Conservation (phyloP, 2,113 vertebrate genomes). For the Mixornis gularis region DNA sequence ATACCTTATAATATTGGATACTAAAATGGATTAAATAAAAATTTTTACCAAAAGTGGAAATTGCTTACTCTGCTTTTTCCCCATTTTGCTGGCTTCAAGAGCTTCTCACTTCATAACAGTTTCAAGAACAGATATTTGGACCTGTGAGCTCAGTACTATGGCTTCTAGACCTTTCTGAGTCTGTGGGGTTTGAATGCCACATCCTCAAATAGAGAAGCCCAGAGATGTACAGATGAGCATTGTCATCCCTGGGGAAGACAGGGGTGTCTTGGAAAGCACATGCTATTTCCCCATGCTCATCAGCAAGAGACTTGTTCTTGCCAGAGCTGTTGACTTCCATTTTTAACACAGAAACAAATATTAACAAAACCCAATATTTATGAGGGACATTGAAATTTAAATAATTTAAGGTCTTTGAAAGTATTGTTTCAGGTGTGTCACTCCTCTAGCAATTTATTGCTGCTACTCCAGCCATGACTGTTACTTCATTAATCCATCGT, state of each 20-base stretch:
- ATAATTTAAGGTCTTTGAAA: conserved; percentile 33
- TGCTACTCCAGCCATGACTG: conserved; percentile 38
- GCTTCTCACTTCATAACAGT: not conserved
- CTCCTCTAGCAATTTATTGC: conserved; percentile 48
- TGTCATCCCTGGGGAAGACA: not conserved
- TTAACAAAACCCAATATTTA: conserved; percentile 48
- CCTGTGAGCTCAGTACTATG: not conserved
- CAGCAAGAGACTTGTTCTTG: not conserved
- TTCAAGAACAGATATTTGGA: not conserved
- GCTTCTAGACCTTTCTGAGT: not conserved
- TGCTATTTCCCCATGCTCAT: not conserved
- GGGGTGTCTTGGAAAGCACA: not conserved
- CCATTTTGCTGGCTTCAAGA: not conserved
- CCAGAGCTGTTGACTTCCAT: not conserved
- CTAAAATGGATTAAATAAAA: not conserved
- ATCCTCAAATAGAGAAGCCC: not conserved
- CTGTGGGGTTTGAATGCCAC: not conserved
- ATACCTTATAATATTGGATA: not conserved
- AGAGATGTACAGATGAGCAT: not conserved
- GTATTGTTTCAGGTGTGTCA: conserved; percentile 41
- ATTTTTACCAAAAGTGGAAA: not conserved
- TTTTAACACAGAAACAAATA: conserved; percentile 47
- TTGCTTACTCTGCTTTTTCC: not conserved
- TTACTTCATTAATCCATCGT: conserved; percentile 62
- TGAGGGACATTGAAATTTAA: conserved; percentile 3